Evolutionary conservation across 2,797 vertebrate species (phyloP).

Genomic region (Catharus ustulatus): DNA sequence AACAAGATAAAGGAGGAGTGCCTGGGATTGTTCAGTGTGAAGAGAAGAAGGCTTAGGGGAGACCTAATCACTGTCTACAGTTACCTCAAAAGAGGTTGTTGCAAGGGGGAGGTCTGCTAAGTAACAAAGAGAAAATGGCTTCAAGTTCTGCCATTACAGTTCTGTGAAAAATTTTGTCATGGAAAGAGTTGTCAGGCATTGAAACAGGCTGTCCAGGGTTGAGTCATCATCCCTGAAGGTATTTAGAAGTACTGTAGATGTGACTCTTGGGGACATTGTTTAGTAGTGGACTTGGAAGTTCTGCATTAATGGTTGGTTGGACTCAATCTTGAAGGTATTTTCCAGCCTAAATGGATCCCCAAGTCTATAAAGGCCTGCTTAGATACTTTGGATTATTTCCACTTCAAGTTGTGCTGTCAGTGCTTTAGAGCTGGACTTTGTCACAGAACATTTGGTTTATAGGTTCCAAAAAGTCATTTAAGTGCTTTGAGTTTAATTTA

Average conservation of each 20-base stretch:
- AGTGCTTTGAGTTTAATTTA: background rate
- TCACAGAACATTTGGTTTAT: background rate
- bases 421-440: background rate
- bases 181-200: accelerated
- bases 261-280: background rate
- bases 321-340: background rate
- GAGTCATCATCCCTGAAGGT: background rate
- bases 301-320: background rate
- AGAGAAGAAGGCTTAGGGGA: background rate
- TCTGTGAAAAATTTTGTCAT: background rate
- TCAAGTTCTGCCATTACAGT: background rate
- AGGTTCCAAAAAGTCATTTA: background rate
- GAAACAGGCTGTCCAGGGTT: background rate
- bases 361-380: background rate
- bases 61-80: accelerated
- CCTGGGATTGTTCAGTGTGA: background rate
- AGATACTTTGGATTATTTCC: background rate
- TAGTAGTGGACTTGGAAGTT: background rate
- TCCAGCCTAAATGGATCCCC: background rate
- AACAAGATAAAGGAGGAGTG: background rate
- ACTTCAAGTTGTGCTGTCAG: background rate
- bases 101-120: background rate
- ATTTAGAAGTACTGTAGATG: background rate
- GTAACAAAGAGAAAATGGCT: background rate
- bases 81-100: background rate